A percentile compares a stretch with the other conserved stretches of the same genome.
Evolutionary conservation across 2,113 vertebrate genomes (phyloP).

Genomic region (Lipophrys pholis): DNA sequence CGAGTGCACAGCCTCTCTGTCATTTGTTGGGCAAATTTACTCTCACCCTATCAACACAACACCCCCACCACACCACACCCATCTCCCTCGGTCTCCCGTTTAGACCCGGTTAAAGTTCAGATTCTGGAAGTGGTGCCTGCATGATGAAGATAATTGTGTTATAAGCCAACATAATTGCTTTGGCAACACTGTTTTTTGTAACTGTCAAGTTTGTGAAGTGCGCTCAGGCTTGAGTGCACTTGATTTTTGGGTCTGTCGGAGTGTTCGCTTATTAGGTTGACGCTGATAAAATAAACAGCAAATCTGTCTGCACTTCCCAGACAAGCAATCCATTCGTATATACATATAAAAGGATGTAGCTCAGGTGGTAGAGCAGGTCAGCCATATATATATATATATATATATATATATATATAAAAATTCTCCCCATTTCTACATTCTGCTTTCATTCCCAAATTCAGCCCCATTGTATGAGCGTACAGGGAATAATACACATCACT

Average conservation of each 20-base stretch:
- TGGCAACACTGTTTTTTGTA: constrained; percentile 74
- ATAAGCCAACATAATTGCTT: constrained; percentile 64
- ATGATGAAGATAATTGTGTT: constrained; percentile 78
- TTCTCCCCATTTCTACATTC: too few relatives aligned
- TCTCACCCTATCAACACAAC: constrained; percentile 46
- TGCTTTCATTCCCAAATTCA: too few relatives aligned
- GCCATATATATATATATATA: too few relatives aligned
- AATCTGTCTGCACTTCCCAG: not conserved
- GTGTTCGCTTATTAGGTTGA: constrained; percentile 12
- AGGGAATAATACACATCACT: not conserved
- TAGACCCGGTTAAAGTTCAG: constrained; percentile 61
- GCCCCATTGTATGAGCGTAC: too few relatives aligned
- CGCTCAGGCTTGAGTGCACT: constrained; percentile 52
- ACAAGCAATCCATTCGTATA: constrained; percentile 3
- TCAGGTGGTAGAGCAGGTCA: too few relatives aligned
- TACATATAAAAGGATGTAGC: not conserved
- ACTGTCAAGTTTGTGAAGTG: constrained; percentile 74
- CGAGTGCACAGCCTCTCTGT: constrained; percentile 57
- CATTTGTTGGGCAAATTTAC: constrained; percentile 75
- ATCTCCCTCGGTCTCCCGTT: not conserved
- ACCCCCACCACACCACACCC: not conserved
- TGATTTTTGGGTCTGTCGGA: constrained; percentile 25
- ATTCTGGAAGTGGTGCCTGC: constrained; percentile 69
- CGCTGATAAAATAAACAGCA: constrained; percentile 42
- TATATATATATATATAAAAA: too few relatives aligned